Conservation (phyloP, 2,888 invertebrate genomes). For the Harmothoe impar region DNA sequence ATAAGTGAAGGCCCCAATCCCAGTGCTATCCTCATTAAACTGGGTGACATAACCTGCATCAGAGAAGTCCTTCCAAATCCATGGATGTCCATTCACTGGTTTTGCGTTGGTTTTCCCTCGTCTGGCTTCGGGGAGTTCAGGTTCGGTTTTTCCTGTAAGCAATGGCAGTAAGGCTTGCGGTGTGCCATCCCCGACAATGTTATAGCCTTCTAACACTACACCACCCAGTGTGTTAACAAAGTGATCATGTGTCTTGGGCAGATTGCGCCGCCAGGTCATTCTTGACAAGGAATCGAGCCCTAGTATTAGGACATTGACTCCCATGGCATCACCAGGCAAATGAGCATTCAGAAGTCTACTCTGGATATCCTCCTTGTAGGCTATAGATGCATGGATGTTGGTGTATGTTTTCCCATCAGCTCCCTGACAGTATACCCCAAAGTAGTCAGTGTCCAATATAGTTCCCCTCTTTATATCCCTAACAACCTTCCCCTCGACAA, state of each 20-base stretch:
- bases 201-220: too few relatives aligned
- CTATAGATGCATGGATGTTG: constrained; percentile 87
- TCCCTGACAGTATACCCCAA: constrained; percentile 78
- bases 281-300: constrained; percentile 95
- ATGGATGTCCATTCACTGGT: constrained; percentile 90
- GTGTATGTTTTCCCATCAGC: constrained; percentile 86
- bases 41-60: constrained; percentile 86
- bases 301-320: constrained; percentile 91
- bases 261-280: constrained; percentile 84
- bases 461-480: constrained; percentile 71
- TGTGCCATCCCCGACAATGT: constrained; percentile 63
- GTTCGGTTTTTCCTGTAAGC: constrained; percentile 51
- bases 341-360: not conserved
- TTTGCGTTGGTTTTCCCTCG: constrained; percentile 86
- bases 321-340: constrained; percentile 82
- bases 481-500: not conserved
- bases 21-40: constrained; percentile 93
- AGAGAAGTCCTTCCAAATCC: constrained; percentile 92
- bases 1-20: constrained; percentile 93
- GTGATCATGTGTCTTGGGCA: constrained; percentile 76
- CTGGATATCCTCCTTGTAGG: constrained; percentile 68
- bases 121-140: constrained; percentile 61
- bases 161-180: constrained; percentile 57
- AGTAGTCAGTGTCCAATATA: constrained; percentile 77
- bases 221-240: constrained; percentile 75